Evolutionary conservation across 2,888 invertebrate genomes (phyloP).

Genomic region (Prostheceraeus crozeri): DNA sequence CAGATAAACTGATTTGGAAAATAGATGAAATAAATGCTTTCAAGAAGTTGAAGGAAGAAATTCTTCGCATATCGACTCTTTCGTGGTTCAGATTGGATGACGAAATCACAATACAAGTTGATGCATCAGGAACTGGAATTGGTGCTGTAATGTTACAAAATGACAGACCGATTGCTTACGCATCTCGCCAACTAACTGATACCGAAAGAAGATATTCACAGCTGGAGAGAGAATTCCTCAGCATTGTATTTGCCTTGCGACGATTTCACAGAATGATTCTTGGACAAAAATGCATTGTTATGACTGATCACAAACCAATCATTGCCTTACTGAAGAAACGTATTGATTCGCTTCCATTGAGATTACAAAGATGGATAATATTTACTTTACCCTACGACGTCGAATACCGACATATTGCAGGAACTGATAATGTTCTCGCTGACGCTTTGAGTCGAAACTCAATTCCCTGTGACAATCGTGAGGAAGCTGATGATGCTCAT

Average conservation of each 20-base stretch:
- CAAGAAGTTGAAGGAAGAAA: conserved; percentile 12
- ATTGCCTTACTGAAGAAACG: conserved; percentile 28
- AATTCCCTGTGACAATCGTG: conserved; percentile 21
- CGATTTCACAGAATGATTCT: conserved; percentile 35
- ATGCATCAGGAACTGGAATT: conserved; percentile 25
- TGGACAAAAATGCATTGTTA: conserved; percentile 33
- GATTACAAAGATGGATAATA: conserved; percentile 27
- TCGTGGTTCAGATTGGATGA: background rate
- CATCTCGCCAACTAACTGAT: conserved; percentile 34
- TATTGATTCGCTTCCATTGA: conserved; percentile 25
- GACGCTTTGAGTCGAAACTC: conserved; percentile 18
- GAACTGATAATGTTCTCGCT: conserved; percentile 24
- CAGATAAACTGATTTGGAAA: conserved; percentile 11
- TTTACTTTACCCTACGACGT: conserved; percentile 12
- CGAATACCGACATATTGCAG: conserved; percentile 10
- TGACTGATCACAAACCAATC: conserved; percentile 38
- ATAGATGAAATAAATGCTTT: conserved; percentile 20
- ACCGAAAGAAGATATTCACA: conserved; percentile 35
- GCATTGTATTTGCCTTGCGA: conserved; percentile 36
- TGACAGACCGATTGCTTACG: conserved; percentile 35
- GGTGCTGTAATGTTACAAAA: conserved; percentile 22
- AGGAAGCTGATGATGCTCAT: conserved; percentile 20
- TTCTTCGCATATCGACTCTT: background rate
- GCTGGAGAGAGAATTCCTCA: conserved; percentile 36
- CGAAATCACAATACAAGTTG: conserved; percentile 12